These are phyloP conservation scores for Pandemis heparana DNA, from an alignment of 2,888 invertebrate species.

Conservation along the genomic window DNA sequence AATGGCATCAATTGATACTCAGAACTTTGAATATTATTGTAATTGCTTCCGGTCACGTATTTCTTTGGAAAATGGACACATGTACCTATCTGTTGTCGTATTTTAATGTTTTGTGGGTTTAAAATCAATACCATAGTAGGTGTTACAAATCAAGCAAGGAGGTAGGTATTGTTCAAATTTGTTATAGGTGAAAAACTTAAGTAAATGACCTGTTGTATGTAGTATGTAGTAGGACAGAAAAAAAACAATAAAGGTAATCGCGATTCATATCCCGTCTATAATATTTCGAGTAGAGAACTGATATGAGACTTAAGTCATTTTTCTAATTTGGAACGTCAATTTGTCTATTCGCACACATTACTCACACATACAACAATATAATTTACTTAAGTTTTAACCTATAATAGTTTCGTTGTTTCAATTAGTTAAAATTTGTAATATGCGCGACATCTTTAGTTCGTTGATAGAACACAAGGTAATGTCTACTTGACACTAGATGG, in stretches of 20 bases:
- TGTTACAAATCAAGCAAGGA: background rate
- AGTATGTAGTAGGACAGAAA: no score
- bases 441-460: background rate
- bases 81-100: slow-evolving; percentile 19
- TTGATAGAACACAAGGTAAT: background rate
- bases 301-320: no score
- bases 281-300: no score
- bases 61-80: slow-evolving; percentile 58
- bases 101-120: background rate
- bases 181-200: no score
- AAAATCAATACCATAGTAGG: background rate
- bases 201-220: no score
- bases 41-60: slow-evolving; percentile 78
- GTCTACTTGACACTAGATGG: slow-evolving; percentile 35
- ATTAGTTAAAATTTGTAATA: background rate
- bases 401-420: background rate
- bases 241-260: no score
- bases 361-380: no score
- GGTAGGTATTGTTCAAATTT: no score
- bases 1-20: slow-evolving; percentile 65
- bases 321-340: no score
- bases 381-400: no score
- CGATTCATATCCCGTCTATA: no score
- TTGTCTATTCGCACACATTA: no score
- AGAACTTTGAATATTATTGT: slow-evolving; percentile 71